Percentiles rank a stretch among this genome's conserved stretches.
Evolutionary conservation across 1,140 invertebrate species (phyloP).

Genomic region (Lordiphosa mommai): DNA sequence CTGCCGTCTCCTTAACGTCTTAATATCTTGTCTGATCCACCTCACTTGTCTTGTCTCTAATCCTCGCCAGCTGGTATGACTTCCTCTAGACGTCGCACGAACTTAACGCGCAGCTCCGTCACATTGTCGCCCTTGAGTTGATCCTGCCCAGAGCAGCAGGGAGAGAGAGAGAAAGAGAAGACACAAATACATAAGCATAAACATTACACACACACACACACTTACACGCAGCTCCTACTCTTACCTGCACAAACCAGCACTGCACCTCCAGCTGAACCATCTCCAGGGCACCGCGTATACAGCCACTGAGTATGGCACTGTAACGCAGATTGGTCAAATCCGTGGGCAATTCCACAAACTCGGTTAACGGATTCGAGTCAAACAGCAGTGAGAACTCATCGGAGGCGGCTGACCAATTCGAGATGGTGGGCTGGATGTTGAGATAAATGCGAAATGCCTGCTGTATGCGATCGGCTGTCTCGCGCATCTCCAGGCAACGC

Average conservation of each 20-base stretch:
- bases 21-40: constrained; percentile 28
- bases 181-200: constrained; percentile 2
- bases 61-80: constrained; percentile 99
- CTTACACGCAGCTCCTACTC: constrained; percentile 17
- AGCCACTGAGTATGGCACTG: constrained; percentile 96
- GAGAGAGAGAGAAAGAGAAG: constrained; percentile 10
- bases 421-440: constrained; percentile 93
- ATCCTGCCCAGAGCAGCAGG: constrained; percentile 84
- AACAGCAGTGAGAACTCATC: constrained; percentile 98
- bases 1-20: constrained; percentile 21
- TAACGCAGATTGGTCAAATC: constrained; percentile 94
- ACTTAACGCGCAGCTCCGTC: constrained; percentile 97
- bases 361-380: constrained; percentile 97
- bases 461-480: constrained; percentile 98
- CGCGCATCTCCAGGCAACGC: constrained; percentile 96
- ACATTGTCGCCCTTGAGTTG: constrained; percentile 96
- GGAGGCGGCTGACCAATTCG: constrained; percentile 94
- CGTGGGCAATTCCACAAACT: constrained; percentile 98
- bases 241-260: constrained; percentile 87
- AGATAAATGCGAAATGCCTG: constrained; percentile 91
- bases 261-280: constrained; percentile 95
- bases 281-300: constrained; percentile 96
- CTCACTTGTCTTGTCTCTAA: constrained; percentile 80
- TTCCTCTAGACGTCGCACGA: constrained; percentile 97
- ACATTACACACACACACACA: constrained; percentile 12